These are phyloP conservation scores for Pteropus alecto DNA, from an alignment of 2,113 vertebrate genomes.

Conservation along the genomic window DNA sequence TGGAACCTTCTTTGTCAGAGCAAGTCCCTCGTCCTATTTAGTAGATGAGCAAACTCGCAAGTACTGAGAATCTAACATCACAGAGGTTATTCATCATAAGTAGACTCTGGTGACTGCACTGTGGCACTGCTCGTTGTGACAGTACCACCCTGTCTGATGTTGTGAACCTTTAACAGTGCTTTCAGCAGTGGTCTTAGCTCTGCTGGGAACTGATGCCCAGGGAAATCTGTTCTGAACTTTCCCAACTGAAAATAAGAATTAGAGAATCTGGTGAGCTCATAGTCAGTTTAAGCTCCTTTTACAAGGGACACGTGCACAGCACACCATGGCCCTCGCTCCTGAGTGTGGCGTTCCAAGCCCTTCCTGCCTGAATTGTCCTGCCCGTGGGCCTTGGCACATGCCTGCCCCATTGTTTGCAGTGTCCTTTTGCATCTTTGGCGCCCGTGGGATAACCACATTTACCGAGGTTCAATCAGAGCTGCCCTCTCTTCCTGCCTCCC, in stretches of 20 bases:
- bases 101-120: neutral
- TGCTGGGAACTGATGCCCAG: neutral
- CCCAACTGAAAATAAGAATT: neutral
- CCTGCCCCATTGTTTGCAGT: neutral
- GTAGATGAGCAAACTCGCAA: neutral
- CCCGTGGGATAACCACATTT: accelerated
- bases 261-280: neutral
- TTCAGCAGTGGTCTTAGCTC: neutral
- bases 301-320: neutral
- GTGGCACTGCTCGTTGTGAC: neutral
- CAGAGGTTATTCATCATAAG: neutral
- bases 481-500: neutral
- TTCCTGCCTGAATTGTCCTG: neutral
- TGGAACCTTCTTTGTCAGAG: neutral
- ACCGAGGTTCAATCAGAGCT: neutral
- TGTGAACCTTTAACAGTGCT: neutral
- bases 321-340: neutral
- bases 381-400: neutral
- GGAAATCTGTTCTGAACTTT: neutral
- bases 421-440: neutral
- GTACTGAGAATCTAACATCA: neutral
- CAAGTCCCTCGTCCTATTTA: neutral
- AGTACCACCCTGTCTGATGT: no score
- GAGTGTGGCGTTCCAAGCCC: no score
- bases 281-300: neutral